Percentiles rank a stretch among this genome's conserved stretches.
Evolutionary conservation across 2,797 vertebrate genomes (phyloP).

Genomic region (Dermochelys coriacea): DNA sequence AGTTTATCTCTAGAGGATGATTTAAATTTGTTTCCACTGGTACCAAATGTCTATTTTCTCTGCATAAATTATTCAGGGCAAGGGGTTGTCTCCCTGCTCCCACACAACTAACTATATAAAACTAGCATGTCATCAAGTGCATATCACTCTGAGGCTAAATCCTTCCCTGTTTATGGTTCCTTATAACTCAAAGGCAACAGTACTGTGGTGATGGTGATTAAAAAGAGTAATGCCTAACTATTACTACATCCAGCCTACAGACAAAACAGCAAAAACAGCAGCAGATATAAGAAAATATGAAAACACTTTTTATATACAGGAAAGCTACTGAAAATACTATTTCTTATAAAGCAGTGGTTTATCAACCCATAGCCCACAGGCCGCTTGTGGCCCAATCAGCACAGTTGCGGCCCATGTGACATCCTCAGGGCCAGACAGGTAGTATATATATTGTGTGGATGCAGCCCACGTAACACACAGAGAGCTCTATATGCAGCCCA

Average conservation of each 20-base stretch:
- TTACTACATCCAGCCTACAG: background rate
- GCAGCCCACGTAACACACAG: too few species aligned
- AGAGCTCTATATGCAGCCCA: too few species aligned
- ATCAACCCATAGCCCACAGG: too few species aligned
- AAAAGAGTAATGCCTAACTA: background rate
- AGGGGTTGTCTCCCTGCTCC: conserved; percentile 47
- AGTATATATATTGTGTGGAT: too few species aligned
- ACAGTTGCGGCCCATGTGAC: too few species aligned
- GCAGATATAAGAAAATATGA: background rate
- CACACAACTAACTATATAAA: background rate
- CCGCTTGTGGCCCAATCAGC: too few species aligned
- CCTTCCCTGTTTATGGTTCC: background rate
- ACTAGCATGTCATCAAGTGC: background rate
- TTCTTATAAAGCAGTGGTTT: background rate
- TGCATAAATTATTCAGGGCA: conserved; percentile 50
- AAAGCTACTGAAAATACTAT: background rate
- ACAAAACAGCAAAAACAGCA: background rate
- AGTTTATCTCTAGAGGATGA: conserved; percentile 69
- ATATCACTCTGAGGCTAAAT: background rate
- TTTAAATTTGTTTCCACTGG: conserved; percentile 51
- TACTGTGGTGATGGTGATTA: background rate
- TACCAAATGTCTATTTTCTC: conserved; percentile 49
- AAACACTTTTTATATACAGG: background rate
- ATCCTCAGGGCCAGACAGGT: too few species aligned
- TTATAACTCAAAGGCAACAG: background rate